Conservation (phyloP, 2,888 invertebrate species). For the Nesidiocoris tenuis region DNA sequence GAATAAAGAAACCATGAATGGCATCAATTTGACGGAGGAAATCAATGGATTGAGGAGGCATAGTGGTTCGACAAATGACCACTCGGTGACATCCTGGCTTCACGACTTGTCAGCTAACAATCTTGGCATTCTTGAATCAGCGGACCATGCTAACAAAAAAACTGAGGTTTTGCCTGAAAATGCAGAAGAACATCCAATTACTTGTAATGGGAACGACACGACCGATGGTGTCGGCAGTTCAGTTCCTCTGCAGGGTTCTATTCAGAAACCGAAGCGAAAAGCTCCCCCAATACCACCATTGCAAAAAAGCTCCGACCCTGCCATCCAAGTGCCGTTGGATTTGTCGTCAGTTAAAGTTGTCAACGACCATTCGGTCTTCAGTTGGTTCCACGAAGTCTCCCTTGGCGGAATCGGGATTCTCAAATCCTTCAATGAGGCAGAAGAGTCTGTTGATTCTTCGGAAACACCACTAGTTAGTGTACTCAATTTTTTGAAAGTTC, state of each 20-base stretch:
- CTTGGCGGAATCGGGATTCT: constrained; percentile 9
- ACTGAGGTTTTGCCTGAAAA: not conserved
- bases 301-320: not conserved
- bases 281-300: not conserved
- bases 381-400: constrained; percentile 18
- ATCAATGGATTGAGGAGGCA: not conserved
- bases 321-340: not conserved
- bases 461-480: too few species aligned
- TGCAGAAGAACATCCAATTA: not conserved
- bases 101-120: not conserved
- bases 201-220: not conserved
- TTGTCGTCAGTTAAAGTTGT: constrained; percentile 5
- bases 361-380: constrained; percentile 24
- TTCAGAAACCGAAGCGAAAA: not conserved
- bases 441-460: not conserved
- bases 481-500: too few species aligned
- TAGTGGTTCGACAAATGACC: not conserved
- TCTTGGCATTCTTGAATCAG: constrained; percentile 6
- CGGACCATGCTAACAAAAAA: not conserved
- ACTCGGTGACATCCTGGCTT: not conserved
- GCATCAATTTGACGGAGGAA: not conserved
- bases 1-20: too few species aligned
- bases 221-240: not conserved
- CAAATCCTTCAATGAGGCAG: constrained; percentile 9
- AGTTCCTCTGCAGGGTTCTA: not conserved